A percentile compares a stretch with the other conserved stretches of the same genome.
Evolutionary conservation across 1,140 invertebrate genomes (phyloP).

Genomic region (Zaprionus taronus): DNA sequence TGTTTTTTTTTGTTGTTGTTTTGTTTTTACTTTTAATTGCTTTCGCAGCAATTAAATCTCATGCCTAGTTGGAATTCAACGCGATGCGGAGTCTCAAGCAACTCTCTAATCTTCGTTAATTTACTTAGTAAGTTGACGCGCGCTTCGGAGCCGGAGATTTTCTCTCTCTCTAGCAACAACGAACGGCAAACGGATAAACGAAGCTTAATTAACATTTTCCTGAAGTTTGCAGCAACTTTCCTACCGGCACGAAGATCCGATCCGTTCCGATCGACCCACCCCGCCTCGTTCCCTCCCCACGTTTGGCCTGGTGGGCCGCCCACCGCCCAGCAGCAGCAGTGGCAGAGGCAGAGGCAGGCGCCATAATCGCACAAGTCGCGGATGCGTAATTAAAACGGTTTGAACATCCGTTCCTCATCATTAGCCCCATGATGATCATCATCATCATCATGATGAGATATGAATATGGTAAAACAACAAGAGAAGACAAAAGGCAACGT

Average conservation of each 20-base stretch:
- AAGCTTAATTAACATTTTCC: slow-evolving; percentile 72
- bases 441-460: slow-evolving; percentile 12
- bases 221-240: slow-evolving; percentile 48
- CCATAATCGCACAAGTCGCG: slow-evolving; percentile 53
- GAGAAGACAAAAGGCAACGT: slow-evolving; percentile 5
- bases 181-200: slow-evolving; percentile 63
- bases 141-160: slow-evolving; percentile 27
- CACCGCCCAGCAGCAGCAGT: background rate
- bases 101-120: slow-evolving; percentile 35
- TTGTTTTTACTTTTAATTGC: slow-evolving; percentile 15
- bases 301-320: slow-evolving; percentile 9
- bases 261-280: background rate
- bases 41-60: slow-evolving; percentile 21
- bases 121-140: slow-evolving; percentile 16
- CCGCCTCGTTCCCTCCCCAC: background rate
- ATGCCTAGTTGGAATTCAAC: slow-evolving; percentile 6
- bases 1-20: background rate
- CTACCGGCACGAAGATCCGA: slow-evolving; percentile 2
- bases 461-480: slow-evolving; percentile 63
- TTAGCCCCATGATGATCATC: slow-evolving; percentile 9
- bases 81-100: background rate
- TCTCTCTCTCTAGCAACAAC: slow-evolving; percentile 18
- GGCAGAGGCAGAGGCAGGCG: background rate
- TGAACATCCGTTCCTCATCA: slow-evolving; percentile 64
- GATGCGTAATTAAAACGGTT: slow-evolving; percentile 70